Evolutionary conservation across 2,888 invertebrate species (phyloP), one percentile per base, ranked within the genome.

Genomic region (Himalopsyche anomala): DNA sequence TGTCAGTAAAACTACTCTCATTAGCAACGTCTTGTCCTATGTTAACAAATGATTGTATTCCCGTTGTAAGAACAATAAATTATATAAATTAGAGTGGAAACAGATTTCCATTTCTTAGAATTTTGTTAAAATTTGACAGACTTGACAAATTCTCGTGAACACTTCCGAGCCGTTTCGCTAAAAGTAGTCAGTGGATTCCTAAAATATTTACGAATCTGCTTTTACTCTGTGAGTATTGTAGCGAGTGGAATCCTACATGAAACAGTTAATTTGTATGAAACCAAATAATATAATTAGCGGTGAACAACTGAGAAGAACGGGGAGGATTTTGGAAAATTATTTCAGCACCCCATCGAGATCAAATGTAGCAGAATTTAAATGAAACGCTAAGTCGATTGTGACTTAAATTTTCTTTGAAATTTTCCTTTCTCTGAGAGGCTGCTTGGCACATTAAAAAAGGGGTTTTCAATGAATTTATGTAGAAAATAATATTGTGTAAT

Each of bases 401-500:
- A 62, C 62, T 62, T 62, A 62, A 62, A 62, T 62, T 62, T 62
- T 62, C 62, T 62, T 62, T 62, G 62, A 62, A 62, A 62, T 62
- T 28, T 62, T 62, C 62, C 62, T 62, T 19, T 4, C 62, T 62
- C 62, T 62, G 62, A 62, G 62, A 62, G 62, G 9, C 56, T 56
- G 56, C 6, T 56, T 56, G n/a, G n/a, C 19, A 62, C 1, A 19
- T 28, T 62, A 19, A 2, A 62, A n/a, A 28, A 62, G 62, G 19
- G 62, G 19, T 62, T 0, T 62, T 62, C 62, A 62, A 62, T 62
- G 19, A 62, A 4, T 62, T 3, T 51, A 15, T 15, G 51, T 51
- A 15, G 51, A 15, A 15, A 3, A 4, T 51, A 3, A 51, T 3
- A 15, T 51, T 3, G 15, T 5, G 12, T 15, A 15, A 2, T 51